Percentiles rank a stretch among this genome's conserved stretches.
Evolutionary conservation across 2,888 invertebrate species (phyloP).

Genomic region (Pheosia gnoma): DNA sequence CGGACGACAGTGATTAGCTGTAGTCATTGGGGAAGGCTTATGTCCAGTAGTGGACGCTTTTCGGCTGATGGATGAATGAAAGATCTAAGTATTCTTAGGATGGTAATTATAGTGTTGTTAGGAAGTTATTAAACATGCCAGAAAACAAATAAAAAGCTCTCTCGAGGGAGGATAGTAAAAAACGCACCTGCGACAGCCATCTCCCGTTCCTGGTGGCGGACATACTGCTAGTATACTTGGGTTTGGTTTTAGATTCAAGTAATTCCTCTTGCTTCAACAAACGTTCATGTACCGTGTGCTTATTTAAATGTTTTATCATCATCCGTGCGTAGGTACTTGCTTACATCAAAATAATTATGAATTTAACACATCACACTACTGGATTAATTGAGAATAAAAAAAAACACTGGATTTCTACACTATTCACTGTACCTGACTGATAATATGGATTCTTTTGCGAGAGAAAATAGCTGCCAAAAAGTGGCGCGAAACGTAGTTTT

Average conservation of each 20-base stretch:
- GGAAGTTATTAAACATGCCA: too few relatives aligned
- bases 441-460: not conserved
- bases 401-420: not conserved
- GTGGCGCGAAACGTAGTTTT: conserved; percentile 34
- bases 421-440: not conserved
- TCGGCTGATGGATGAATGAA: too few relatives aligned
- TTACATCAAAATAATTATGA: conserved; percentile 8
- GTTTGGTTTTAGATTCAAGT: conserved; percentile 54
- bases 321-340: conserved; percentile 28
- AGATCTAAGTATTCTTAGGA: too few relatives aligned
- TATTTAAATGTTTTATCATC: conserved; percentile 72
- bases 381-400: not conserved
- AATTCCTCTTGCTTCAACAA: conserved; percentile 62
- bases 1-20: too few relatives aligned
- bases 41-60: too few relatives aligned
- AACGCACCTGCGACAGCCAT: conserved; percentile 64
- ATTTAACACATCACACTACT: conserved; percentile 8
- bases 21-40: too few relatives aligned
- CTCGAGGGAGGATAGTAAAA: too few relatives aligned
- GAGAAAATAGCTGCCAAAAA: conserved; percentile 30
- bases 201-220: conserved; percentile 62
- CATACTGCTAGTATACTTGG: conserved; percentile 57
- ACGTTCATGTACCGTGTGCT: conserved; percentile 67
- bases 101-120: too few relatives aligned
- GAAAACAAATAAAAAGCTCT: too few relatives aligned